A percentile compares a stretch with the other conserved stretches of the same genome.
Conservation (phyloP, 2,888 invertebrate genomes). For the Alitta virens region DNA sequence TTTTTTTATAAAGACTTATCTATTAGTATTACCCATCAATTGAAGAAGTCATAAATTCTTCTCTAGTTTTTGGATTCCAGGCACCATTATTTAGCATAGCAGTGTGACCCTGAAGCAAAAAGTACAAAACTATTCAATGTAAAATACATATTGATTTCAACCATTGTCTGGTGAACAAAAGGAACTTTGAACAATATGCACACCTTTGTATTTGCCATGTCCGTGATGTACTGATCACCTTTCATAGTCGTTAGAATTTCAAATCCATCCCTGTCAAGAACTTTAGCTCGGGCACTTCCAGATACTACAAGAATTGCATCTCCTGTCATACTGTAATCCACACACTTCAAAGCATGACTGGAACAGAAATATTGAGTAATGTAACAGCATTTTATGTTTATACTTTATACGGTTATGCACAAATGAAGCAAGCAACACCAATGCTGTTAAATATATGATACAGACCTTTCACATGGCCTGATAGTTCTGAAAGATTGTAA, state of each 20-base stretch:
- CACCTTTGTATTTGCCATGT: slow-evolving; percentile 60
- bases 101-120: slow-evolving; percentile 72
- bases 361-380: slow-evolving; percentile 12
- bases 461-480: slow-evolving; percentile 84
- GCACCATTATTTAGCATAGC: slow-evolving; percentile 84
- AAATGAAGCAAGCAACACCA: neutral
- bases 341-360: slow-evolving; percentile 80
- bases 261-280: slow-evolving; percentile 90
- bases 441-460: too few relatives aligned
- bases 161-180: too few relatives aligned
- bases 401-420: neutral
- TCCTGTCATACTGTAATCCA: slow-evolving; percentile 91
- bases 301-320: slow-evolving; percentile 90
- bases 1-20: too few relatives aligned
- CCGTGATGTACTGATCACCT: slow-evolving; percentile 93
- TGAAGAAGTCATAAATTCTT: slow-evolving; percentile 92
- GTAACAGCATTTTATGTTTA: neutral
- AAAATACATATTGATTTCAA: too few relatives aligned
- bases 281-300: slow-evolving; percentile 79
- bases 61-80: slow-evolving; percentile 88
- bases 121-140: too few relatives aligned
- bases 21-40: slow-evolving; percentile 87
- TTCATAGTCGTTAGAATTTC: slow-evolving; percentile 89
- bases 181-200: neutral
- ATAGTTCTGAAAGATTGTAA: slow-evolving; percentile 87